Conservation (phyloP, 2,888 invertebrate species). For the Philereme vetulata region DNA sequence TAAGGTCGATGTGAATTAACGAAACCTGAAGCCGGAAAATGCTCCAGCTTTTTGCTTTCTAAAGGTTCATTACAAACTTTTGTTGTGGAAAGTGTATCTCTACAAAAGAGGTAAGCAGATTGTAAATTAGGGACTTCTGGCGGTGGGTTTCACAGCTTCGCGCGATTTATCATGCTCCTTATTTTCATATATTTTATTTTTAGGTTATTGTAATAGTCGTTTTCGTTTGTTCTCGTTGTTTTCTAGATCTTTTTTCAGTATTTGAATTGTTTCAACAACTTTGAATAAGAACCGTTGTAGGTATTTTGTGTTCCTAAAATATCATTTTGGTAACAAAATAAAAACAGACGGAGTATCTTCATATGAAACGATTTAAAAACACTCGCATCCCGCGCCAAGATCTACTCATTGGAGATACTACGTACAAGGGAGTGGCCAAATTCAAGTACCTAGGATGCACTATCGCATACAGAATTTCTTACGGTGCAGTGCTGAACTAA, state of each 20-base stretch:
- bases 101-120: slow-evolving; percentile 10
- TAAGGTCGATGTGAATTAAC: neutral
- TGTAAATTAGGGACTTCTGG: slow-evolving; percentile 17
- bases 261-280: no score
- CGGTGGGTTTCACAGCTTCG: slow-evolving; percentile 5
- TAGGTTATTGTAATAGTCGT: neutral
- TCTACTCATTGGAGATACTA: no score
- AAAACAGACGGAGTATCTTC: no score
- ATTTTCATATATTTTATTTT: neutral
- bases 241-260: neutral
- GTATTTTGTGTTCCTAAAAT: no score
- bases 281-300: no score
- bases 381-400: no score
- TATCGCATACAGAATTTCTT: no score
- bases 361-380: no score
- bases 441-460: no score
- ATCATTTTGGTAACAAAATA: no score
- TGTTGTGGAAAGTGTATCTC: slow-evolving; percentile 4
- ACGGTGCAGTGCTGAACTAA: no score
- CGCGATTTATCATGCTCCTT: slow-evolving; percentile 1
- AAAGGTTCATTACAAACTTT: slow-evolving; percentile 20
- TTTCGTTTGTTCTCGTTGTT: neutral
- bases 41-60: slow-evolving; percentile 8
- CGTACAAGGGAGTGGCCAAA: no score
- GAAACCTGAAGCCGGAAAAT: slow-evolving; percentile 5